Conservation (phyloP, 2,888 invertebrate genomes). For the Cheilosia variabilis region DNA sequence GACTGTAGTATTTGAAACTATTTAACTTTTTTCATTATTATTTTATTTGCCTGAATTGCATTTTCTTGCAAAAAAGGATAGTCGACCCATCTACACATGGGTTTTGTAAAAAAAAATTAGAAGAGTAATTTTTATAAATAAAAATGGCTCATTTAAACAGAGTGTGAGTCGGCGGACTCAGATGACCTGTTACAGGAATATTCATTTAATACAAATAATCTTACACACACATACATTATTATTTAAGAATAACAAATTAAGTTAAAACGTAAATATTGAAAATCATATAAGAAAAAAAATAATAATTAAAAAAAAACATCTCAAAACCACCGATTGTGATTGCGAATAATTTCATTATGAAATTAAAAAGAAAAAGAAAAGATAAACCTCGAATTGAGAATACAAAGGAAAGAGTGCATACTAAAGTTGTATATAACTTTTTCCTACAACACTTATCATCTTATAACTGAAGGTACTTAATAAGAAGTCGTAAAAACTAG, state of each 20-base stretch:
- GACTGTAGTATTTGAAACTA: slow-evolving; percentile 67
- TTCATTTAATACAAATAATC: slow-evolving; percentile 62
- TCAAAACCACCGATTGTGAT: slow-evolving; percentile 84
- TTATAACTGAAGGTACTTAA: slow-evolving; percentile 55
- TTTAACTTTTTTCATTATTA: slow-evolving; percentile 19
- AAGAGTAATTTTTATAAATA: slow-evolving; percentile 24
- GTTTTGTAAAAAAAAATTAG: slow-evolving; percentile 22
- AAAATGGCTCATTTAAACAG: slow-evolving; percentile 10
- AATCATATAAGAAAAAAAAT: slow-evolving; percentile 76
- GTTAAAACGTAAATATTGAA: slow-evolving; percentile 74
- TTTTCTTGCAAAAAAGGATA: slow-evolving; percentile 13
- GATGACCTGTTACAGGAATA: slow-evolving; percentile 68
- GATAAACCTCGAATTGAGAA: slow-evolving; percentile 63
- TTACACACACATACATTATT: slow-evolving; percentile 50
- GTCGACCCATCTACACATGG: slow-evolving; percentile 18
- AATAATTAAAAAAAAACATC: slow-evolving; percentile 60
- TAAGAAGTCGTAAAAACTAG: slow-evolving; percentile 24
- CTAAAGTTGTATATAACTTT: slow-evolving; percentile 32
- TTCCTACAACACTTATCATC: slow-evolving; percentile 37
- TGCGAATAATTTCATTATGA: slow-evolving; percentile 81
- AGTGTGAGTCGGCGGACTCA: slow-evolving; percentile 31
- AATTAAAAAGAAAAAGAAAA: slow-evolving; percentile 76
- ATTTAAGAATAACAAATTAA: slow-evolving; percentile 68
- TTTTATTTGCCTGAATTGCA: slow-evolving; percentile 27
- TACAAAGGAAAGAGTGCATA: slow-evolving; percentile 29